Evolutionary conservation across 2,113 vertebrate species (phyloP), one percentile per base, ranked within the genome.

Genomic region (Erpornis zantholeuca): DNA sequence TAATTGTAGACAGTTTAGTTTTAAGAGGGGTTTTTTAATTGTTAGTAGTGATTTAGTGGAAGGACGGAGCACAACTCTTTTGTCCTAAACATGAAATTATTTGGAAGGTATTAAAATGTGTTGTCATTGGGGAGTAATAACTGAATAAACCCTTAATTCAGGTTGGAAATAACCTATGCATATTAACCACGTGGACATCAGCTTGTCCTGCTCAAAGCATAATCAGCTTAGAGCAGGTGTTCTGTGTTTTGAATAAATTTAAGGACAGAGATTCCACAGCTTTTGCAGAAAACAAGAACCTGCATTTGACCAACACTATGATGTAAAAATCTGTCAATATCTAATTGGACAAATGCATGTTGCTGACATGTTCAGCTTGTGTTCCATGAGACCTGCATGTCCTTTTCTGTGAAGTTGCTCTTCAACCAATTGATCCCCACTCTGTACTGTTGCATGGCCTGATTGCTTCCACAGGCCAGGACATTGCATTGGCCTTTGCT

Each of bases 131-230:
- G 25, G 10, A 82, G 24, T 66, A 73, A 70, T 53, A 69, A 52
- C 24, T 69, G 27, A 70, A 64, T 29, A 2, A 3, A 8, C 5
- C 17, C 42, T 86, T 72, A 64, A 64, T 60, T 92, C 29, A 31
- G 3, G 5, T 33, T 80, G 21, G 38, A 68, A 83, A 4, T 20
- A 29, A 76, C 5, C 24, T 88, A 29, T 79, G 57, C 3, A 7
- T 70, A 42, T 54, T 47, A 54, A 3, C 10, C 11, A 8, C 38
- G 17, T 50, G 35, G 22, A 15, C 13, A 54, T 29, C 8, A 71
- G 16, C 7, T 54, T 86, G 25, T 8, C 15, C 7, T 0, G 0
- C 21, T 64, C 38, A 82, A 24, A 53, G 2, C 38, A 52, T 3
- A 5, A 11, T 53, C 31, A 60, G 10, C 13, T 50, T 50, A 79